A percentile compares a stretch with the other conserved stretches of the same genome.
Evolutionary conservation across 2,113 vertebrate species (phyloP).

Genomic region (Tichodroma muraria): DNA sequence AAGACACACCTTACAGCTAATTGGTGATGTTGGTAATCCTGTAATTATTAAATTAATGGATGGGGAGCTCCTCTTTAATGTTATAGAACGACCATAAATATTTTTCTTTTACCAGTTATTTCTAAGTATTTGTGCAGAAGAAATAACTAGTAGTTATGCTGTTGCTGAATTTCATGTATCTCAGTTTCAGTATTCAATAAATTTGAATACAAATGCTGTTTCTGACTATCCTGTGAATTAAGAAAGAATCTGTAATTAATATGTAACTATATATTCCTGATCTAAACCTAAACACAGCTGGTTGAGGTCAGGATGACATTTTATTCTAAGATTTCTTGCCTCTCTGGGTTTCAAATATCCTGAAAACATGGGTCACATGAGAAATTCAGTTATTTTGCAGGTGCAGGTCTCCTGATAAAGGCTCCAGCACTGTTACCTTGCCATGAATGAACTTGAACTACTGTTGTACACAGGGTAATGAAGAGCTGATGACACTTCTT

Average conservation of each 20-base stretch:
- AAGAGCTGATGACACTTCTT: not conserved
- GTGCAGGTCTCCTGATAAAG: not conserved
- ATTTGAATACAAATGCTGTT: not conserved
- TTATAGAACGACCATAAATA: not conserved
- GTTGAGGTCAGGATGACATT: not conserved
- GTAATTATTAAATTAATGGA: not conserved
- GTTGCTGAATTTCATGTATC: not conserved
- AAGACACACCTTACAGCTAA: not conserved
- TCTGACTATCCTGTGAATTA: not conserved
- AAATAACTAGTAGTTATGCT: not conserved
- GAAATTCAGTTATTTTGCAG: conserved; percentile 4
- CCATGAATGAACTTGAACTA: not conserved
- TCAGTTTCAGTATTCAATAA: not conserved
- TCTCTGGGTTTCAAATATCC: not conserved
- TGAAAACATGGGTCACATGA: not conserved
- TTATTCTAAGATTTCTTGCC: not conserved
- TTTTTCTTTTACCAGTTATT: not conserved
- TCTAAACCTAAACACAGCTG: not conserved
- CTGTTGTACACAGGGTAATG: not conserved
- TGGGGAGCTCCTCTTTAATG: not conserved
- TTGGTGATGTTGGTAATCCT: not conserved
- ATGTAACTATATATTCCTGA: not conserved
- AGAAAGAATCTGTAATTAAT: not conserved
- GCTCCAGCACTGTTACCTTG: not conserved
- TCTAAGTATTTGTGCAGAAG: not conserved